Percentiles rank a stretch among this genome's conserved stretches.
These are phyloP conservation scores for Andrena cerasifolii DNA, from an alignment of 1,140 invertebrate species.

Conservation along the genomic window DNA sequence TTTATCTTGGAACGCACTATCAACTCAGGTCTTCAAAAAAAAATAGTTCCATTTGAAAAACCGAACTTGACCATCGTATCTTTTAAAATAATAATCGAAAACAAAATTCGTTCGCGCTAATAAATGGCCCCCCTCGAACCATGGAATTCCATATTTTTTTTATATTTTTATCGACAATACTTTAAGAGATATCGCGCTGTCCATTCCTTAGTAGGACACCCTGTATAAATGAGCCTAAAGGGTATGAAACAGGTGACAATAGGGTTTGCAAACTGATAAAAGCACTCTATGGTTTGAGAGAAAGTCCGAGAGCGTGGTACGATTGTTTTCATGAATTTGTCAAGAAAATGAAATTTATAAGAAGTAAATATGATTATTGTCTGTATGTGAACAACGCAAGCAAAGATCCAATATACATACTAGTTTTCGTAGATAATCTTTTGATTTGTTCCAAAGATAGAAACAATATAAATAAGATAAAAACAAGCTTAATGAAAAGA, in stretches of 20 bases:
- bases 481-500: not conserved
- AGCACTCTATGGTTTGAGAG: constrained; percentile 20
- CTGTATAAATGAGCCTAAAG: constrained; percentile 19
- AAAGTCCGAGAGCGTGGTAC: constrained; percentile 15
- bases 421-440: not conserved
- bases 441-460: not conserved
- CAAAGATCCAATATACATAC: not conserved
- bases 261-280: constrained; percentile 12
- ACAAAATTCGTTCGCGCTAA: too few species aligned
- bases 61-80: too few species aligned
- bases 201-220: too few species aligned
- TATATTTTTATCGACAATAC: too few species aligned
- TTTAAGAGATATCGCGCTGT: too few species aligned
- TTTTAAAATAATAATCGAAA: too few species aligned
- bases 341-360: not conserved
- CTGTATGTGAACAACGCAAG: not conserved
- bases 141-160: too few species aligned
- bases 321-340: not conserved
- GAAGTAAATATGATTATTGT: not conserved
- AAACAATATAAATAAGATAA: not conserved
- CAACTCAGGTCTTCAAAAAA: too few species aligned
- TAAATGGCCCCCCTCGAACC: too few species aligned
- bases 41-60: too few species aligned
- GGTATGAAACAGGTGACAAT: constrained; percentile 2
- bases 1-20: too few species aligned